Evolutionary conservation across 37 sponge, comb jelly and placozoan genomes (phyloP).

Genomic region (Hexactinellida sp.): DNA sequence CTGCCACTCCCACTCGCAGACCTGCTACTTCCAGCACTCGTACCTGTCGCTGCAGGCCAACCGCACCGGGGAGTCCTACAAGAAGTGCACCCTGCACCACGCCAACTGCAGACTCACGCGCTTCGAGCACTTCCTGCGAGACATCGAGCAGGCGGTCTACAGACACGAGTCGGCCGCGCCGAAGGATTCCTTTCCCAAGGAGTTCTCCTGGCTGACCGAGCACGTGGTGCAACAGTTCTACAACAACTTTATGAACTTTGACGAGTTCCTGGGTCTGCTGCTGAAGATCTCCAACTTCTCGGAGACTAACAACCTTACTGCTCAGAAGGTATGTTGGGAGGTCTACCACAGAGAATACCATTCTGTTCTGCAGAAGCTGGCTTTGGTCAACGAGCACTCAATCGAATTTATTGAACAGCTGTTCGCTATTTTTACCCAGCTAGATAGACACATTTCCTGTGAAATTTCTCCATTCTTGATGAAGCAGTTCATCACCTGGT

Average conservation of each 20-base stretch:
- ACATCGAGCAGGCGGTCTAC: neutral
- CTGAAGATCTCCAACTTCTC: neutral
- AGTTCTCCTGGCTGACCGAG: neutral
- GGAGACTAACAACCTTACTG: neutral
- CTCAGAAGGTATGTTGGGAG: neutral
- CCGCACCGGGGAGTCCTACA: neutral
- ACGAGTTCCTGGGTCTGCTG: neutral
- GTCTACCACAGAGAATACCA: neutral
- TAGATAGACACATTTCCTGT: neutral
- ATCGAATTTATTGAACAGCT: neutral
- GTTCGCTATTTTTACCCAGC: neutral
- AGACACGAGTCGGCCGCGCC: neutral
- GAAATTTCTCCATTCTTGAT: conserved; percentile 5
- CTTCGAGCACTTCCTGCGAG: conserved; percentile 8
- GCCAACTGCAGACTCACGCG: neutral
- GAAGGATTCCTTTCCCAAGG: neutral
- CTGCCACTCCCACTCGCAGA: neutral
- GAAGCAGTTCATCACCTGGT: neutral
- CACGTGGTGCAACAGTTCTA: neutral
- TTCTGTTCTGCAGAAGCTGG: conserved; percentile 8
- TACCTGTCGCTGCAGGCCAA: neutral
- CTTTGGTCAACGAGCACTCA: conserved; percentile 5
- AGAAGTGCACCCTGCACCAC: neutral
- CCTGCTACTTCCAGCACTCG: neutral
- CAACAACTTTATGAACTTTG: neutral